A percentile compares a stretch with the other conserved stretches of the same genome.
Conservation (phyloP, 2,888 invertebrate species). For the Agrotis ipsilon region DNA sequence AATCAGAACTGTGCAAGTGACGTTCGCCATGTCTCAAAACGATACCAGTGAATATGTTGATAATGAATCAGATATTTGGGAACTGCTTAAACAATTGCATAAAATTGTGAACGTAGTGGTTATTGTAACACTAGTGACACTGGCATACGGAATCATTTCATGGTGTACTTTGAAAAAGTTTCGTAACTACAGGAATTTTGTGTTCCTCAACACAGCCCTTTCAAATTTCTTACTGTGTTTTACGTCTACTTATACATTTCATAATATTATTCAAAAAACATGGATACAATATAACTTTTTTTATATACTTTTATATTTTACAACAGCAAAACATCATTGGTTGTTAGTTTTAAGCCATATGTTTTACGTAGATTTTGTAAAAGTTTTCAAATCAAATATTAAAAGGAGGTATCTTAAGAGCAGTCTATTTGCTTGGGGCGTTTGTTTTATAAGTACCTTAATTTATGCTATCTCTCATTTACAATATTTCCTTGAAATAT, state of each 20-base stretch:
- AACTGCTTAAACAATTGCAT: neutral
- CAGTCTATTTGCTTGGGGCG: neutral
- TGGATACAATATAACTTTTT: no score
- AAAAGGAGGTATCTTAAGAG: neutral
- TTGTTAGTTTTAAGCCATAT: neutral
- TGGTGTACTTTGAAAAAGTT: slow-evolving; percentile 4
- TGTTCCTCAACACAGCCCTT: neutral
- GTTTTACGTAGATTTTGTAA: slow-evolving; percentile 1
- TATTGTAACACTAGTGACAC: neutral
- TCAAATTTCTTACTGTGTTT: neutral
- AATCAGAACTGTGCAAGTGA: neutral
- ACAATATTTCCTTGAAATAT: neutral
- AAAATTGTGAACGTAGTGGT: neutral
- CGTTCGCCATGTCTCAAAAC: neutral
- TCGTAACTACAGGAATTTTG: slow-evolving; percentile 5
- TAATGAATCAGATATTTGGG: neutral
- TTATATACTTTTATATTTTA: no score
- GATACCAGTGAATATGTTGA: neutral
- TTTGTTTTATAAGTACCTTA: neutral
- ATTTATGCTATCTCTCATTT: neutral
- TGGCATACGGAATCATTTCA: slow-evolving; percentile 7
- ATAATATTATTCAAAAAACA: no score
- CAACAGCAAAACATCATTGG: neutral
- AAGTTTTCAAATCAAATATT: neutral
- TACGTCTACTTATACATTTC: no score